Conservation (phyloP, 2,888 invertebrate species). For the Theretra japonica region DNA sequence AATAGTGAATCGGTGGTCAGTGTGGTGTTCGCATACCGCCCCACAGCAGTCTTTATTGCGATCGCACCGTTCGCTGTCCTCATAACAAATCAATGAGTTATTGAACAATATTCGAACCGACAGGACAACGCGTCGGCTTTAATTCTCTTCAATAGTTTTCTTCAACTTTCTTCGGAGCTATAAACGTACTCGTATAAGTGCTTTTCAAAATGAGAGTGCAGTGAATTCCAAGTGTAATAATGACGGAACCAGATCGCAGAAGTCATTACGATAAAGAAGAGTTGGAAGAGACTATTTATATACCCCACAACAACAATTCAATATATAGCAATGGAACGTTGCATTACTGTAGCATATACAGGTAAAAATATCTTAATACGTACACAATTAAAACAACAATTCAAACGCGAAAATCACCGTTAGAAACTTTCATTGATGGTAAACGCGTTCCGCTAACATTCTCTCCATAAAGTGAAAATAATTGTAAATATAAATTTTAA, state of each 20-base stretch:
- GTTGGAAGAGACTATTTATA: conserved; percentile 67
- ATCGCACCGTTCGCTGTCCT: conserved; percentile 79
- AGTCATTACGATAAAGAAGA: conserved; percentile 69
- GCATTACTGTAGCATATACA: conserved; percentile 85
- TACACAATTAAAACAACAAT: neutral
- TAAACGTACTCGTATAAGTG: conserved; percentile 40
- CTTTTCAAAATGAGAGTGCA: conserved; percentile 44
- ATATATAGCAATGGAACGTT: conserved; percentile 84
- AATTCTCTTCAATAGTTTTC: conserved; percentile 31
- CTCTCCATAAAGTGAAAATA: neutral
- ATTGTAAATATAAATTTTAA: neutral
- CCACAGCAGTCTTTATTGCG: conserved; percentile 69
- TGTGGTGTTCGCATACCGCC: conserved; percentile 62
- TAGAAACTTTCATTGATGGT: conserved; percentile 20
- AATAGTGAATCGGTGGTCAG: conserved; percentile 67
- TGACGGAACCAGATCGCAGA: conserved; percentile 75
- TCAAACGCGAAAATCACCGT: conserved; percentile 18
- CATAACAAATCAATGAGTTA: conserved; percentile 72
- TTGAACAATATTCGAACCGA: conserved; percentile 63
- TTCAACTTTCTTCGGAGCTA: conserved; percentile 29
- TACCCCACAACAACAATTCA: conserved; percentile 76
- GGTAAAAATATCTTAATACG: conserved; percentile 53
- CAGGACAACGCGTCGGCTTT: conserved; percentile 51
- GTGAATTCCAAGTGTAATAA: conserved; percentile 49
- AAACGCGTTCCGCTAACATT: conserved; percentile 1